A percentile compares a stretch with the other conserved stretches of the same genome.
Evolutionary conservation across 2,113 vertebrate genomes (phyloP).

Genomic region (Ctenodactylus gundi): DNA sequence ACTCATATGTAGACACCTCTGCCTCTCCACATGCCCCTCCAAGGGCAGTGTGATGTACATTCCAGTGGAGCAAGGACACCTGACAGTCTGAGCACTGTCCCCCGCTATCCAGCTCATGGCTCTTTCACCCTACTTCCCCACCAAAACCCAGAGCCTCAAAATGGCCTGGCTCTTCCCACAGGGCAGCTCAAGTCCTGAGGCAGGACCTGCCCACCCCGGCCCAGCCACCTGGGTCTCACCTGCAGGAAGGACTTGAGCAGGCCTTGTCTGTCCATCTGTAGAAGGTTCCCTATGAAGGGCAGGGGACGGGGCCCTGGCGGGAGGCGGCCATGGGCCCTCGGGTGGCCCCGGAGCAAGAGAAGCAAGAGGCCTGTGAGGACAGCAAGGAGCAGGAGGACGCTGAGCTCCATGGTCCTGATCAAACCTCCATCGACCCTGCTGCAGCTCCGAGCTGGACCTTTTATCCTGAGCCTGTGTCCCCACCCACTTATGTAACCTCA

Average conservation of each 20-base stretch:
- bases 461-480: background rate
- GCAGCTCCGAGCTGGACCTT: background rate
- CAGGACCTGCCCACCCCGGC: too few species aligned
- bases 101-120: too few species aligned
- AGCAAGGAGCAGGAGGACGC: conserved; percentile 49
- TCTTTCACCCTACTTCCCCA: background rate
- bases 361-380: conserved; percentile 4
- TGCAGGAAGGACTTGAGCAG: conserved; percentile 64
- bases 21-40: too few species aligned
- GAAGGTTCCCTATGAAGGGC: conserved; percentile 77
- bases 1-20: too few species aligned
- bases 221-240: conserved; percentile 33
- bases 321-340: background rate
- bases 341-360: background rate
- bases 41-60: too few species aligned
- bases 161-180: background rate
- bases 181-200: too few species aligned
- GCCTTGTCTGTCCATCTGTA: conserved; percentile 68
- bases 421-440: rapidly evolving
- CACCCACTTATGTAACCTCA: background rate
- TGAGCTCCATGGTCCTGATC: conserved; percentile 26
- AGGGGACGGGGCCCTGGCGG: conserved; percentile 73
- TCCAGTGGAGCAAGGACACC: background rate
- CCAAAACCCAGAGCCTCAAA: rapidly evolving
- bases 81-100: background rate